A percentile compares a stretch with the other conserved stretches of the same genome.
These are phyloP conservation scores for Tryphoninae sp. DNA, from an alignment of 2,888 invertebrate genomes.

Conservation along the genomic window DNA sequence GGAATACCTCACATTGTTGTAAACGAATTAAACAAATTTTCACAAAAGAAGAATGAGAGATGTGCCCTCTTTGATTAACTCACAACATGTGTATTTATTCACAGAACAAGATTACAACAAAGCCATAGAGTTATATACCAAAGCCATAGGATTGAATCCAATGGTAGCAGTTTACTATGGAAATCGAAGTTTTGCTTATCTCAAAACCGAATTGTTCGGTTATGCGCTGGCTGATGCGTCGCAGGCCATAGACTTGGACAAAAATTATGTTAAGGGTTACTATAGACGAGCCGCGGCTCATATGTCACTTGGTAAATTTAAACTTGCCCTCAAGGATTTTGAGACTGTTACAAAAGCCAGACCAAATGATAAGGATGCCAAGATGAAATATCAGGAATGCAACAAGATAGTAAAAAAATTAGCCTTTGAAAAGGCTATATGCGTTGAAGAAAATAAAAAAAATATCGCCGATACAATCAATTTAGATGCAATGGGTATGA, in stretches of 20 bases:
- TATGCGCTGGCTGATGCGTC: slow-evolving; percentile 96
- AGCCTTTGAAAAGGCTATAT: slow-evolving; percentile 98
- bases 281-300: slow-evolving; percentile 97
- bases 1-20: neutral
- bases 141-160: slow-evolving; percentile 94
- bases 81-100: slow-evolving; percentile 81
- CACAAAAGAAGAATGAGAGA: neutral
- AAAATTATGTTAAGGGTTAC: slow-evolving; percentile 96
- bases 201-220: slow-evolving; percentile 97
- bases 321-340: slow-evolving; percentile 97
- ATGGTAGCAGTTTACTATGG: slow-evolving; percentile 94
- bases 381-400: slow-evolving; percentile 95
- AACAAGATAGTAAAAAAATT: slow-evolving; percentile 96
- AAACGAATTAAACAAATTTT: neutral
- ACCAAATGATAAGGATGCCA: slow-evolving; percentile 97
- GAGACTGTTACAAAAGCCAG: slow-evolving; percentile 97
- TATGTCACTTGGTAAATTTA: slow-evolving; percentile 99
- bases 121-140: slow-evolving; percentile 93
- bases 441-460: slow-evolving; percentile 94
- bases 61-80: neutral
- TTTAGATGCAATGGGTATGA: slow-evolving; percentile 94
- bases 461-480: slow-evolving; percentile 94
- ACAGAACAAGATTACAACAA: slow-evolving; percentile 94
- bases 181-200: slow-evolving; percentile 97
- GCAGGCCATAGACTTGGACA: slow-evolving; percentile 94